Evolutionary conservation across 64 coral and sea anemone species (phyloP).

Genomic region (Actinia equina): DNA sequence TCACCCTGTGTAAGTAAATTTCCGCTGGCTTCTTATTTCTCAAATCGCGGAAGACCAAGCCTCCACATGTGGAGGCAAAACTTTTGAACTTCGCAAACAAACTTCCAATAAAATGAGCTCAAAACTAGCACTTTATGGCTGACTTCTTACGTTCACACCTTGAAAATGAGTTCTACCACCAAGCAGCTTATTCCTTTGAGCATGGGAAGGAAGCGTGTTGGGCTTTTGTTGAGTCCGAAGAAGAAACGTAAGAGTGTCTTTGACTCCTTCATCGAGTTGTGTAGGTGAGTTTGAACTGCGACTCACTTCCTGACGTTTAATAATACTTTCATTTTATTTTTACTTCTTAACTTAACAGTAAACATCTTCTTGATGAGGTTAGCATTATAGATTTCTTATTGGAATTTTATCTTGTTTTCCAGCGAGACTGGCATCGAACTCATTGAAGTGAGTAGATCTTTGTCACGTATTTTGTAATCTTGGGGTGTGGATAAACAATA

Average conservation of each 20-base stretch:
- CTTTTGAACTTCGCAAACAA: background rate
- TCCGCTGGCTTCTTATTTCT: background rate
- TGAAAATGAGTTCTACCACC: background rate
- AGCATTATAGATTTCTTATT: background rate
- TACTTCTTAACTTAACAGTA: background rate
- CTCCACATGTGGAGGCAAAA: background rate
- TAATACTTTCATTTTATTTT: background rate
- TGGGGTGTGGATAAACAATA: background rate
- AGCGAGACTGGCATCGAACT: slow-evolving; percentile 87
- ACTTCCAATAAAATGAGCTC: background rate
- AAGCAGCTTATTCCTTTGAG: background rate
- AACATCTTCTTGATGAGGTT: background rate
- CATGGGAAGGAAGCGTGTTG: slow-evolving; percentile 52
- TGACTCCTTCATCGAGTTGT: slow-evolving; percentile 68
- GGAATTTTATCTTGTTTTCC: slow-evolving; percentile 20
- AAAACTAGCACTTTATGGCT: background rate
- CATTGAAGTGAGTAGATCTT: slow-evolving; percentile 56
- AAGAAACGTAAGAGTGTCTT: slow-evolving; percentile 87
- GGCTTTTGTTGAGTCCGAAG: slow-evolving; percentile 76
- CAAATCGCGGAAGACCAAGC: too few species aligned
- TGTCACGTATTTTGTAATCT: slow-evolving; percentile 14
- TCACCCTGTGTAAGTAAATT: background rate
- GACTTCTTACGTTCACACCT: background rate
- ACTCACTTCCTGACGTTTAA: background rate
- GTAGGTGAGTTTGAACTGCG: slow-evolving; percentile 47